phyloP scores from a whole-genome alignment of 1,140 invertebrate genomes.

The Lerema accius region DNA sequence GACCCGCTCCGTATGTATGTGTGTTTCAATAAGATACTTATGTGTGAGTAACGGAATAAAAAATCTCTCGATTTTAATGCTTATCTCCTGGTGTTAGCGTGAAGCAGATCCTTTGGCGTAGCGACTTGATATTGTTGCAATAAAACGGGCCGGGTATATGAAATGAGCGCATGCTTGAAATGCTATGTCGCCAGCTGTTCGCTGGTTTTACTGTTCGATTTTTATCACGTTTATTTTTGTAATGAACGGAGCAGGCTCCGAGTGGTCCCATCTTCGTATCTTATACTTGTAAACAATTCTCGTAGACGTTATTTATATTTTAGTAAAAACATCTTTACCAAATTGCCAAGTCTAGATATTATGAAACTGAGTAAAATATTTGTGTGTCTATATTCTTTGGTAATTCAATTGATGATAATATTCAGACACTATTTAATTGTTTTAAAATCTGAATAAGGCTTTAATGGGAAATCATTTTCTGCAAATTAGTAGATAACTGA shows the following conservation, averaged over 20 bases:
- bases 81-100: slow-evolving; percentile 33
- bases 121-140: slow-evolving; percentile 24
- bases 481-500: no score
- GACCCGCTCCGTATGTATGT: slow-evolving; percentile 23
- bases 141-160: slow-evolving; percentile 37
- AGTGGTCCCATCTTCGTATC: slow-evolving; percentile 21
- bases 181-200: slow-evolving; percentile 58
- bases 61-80: slow-evolving; percentile 35
- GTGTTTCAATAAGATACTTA: slow-evolving; percentile 2
- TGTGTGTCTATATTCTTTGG: no score
- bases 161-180: slow-evolving; percentile 61
- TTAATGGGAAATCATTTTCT: no score
- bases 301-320: slow-evolving; percentile 20
- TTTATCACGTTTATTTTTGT: slow-evolving; percentile 48
- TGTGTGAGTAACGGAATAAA: slow-evolving; percentile 12
- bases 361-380: no score
- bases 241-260: slow-evolving; percentile 17
- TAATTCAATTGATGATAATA: no score
- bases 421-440: no score
- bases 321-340: no score
- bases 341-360: no score
- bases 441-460: no score
- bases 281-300: slow-evolving; percentile 23
- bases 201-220: slow-evolving; percentile 55
- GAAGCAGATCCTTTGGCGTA: slow-evolving; percentile 12